Evolutionary conservation across 2,113 vertebrate species (phyloP).

Genomic region (Manacus vitellinus): DNA sequence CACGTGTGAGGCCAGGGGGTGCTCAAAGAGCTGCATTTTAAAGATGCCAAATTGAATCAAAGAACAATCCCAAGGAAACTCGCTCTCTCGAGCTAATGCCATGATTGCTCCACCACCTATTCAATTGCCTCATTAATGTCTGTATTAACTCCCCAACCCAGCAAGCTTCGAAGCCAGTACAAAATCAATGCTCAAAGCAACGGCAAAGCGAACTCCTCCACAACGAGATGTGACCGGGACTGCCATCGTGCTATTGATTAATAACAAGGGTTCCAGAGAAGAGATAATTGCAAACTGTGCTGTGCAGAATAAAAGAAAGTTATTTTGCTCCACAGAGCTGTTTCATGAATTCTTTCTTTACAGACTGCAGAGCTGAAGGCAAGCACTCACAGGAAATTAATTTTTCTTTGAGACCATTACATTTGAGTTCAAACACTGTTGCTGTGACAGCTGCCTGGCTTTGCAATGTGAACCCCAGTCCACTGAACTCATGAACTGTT

Average conservation of each 20-base stretch:
- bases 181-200: conserved; percentile 73
- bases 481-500: background rate
- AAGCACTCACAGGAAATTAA: background rate
- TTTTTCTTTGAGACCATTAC: background rate
- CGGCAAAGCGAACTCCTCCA: conserved; percentile 9
- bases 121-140: conserved; percentile 72
- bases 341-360: background rate
- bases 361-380: background rate
- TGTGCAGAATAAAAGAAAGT: conserved; percentile 28
- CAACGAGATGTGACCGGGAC: conserved; percentile 21
- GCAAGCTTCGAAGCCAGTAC: conserved; percentile 35
- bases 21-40: background rate
- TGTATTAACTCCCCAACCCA: conserved; percentile 71
- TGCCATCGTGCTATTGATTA: conserved; percentile 66
- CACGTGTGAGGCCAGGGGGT: background rate
- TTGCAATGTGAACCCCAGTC: background rate
- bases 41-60: background rate
- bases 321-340: background rate
- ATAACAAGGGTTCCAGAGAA: conserved; percentile 45
- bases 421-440: background rate
- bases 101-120: conserved; percentile 60
- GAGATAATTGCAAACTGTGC: conserved; percentile 65
- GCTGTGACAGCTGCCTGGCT: background rate
- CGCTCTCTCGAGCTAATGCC: conserved; percentile 53
- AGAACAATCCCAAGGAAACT: conserved; percentile 9